Evolutionary conservation across 2,113 vertebrate species (phyloP).

Genomic region (Petroica traversi): DNA sequence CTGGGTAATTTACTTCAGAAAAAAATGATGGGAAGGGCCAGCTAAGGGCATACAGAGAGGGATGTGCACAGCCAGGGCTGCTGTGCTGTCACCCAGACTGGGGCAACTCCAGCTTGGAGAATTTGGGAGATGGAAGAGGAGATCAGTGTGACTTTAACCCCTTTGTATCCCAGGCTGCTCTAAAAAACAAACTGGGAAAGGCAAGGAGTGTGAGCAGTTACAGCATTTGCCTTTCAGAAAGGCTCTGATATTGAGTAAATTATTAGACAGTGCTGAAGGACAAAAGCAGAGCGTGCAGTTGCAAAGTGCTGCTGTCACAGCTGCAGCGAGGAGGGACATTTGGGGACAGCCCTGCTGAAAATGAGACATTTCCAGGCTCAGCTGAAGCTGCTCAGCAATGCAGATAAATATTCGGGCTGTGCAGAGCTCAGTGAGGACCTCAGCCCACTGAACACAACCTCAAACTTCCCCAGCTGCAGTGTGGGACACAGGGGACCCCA

Average conservation of each 20-base stretch:
- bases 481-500: neutral
- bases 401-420: accelerated
- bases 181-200: neutral
- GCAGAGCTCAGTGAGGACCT: neutral
- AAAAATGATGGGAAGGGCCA: neutral
- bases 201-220: neutral
- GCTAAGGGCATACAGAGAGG: neutral
- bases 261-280: neutral
- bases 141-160: neutral
- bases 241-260: neutral
- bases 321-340: neutral
- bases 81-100: neutral
- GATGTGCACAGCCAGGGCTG: neutral
- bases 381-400: accelerated
- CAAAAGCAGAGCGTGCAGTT: neutral
- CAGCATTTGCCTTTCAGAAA: neutral
- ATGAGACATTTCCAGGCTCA: neutral
- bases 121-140: neutral
- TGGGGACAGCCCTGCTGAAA: neutral
- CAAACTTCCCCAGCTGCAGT: neutral
- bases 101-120: neutral
- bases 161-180: neutral
- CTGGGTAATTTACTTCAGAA: neutral
- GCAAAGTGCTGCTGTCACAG: neutral
- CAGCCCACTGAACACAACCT: accelerated